Percentiles rank a stretch among this genome's conserved stretches.
phyloP scores from a whole-genome alignment of 2,797 vertebrate species.

The Tenualosa thibaudeaui region DNA sequence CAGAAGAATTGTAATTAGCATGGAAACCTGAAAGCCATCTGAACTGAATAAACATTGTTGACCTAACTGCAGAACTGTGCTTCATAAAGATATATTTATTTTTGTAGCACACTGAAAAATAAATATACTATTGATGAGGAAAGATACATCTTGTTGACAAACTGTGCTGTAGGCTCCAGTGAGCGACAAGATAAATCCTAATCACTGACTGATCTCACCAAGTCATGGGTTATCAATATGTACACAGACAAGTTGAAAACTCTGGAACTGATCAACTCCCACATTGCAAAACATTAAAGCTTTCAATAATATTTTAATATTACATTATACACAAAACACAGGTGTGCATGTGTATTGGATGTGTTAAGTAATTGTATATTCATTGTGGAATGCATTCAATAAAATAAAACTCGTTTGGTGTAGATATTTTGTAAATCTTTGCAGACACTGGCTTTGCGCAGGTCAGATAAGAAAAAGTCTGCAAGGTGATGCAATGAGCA shows the following conservation, averaged over 20 bases:
- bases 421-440: not conserved
- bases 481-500: constrained; percentile 26
- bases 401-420: not conserved
- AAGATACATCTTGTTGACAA: not conserved
- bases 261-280: not conserved
- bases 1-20: not conserved
- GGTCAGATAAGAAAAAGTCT: not conserved
- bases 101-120: not conserved
- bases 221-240: not conserved
- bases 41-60: not conserved
- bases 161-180: not conserved
- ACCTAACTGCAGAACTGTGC: not conserved
- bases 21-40: not conserved
- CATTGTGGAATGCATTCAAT: not conserved
- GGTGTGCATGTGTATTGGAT: no score
- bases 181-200: not conserved
- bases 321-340: not conserved
- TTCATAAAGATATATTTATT: not conserved
- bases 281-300: not conserved
- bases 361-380: no score
- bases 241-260: not conserved
- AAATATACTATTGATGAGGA: not conserved
- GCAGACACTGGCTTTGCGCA: not conserved
- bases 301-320: not conserved
- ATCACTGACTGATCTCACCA: not conserved